A percentile compares a stretch with the other conserved stretches of the same genome.
These are phyloP conservation scores for Listronotus oregonensis DNA, from an alignment of 1,140 invertebrate genomes.

Conservation along the genomic window DNA sequence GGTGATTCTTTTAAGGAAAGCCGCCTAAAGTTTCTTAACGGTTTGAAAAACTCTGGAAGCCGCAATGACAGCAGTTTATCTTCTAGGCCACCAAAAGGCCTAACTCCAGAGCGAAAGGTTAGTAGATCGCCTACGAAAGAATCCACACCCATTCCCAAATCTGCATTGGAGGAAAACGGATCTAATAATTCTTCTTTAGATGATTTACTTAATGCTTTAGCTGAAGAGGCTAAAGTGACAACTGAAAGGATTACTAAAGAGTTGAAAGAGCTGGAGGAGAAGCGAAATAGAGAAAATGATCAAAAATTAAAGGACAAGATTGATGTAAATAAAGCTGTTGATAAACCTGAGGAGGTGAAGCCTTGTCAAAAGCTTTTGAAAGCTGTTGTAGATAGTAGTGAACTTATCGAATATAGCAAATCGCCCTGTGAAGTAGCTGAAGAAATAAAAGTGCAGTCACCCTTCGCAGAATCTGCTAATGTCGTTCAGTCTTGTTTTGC, in stretches of 20 bases:
- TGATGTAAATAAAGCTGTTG: slow-evolving; percentile 49
- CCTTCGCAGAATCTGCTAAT: slow-evolving; percentile 34
- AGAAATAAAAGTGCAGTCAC: slow-evolving; percentile 45
- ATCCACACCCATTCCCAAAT: slow-evolving; percentile 43
- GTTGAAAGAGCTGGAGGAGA: slow-evolving; percentile 45
- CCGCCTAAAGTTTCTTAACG: slow-evolving; percentile 47
- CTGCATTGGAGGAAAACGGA: slow-evolving; percentile 39
- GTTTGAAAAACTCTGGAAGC: slow-evolving; percentile 36
- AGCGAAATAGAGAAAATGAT: background rate
- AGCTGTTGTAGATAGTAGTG: slow-evolving; percentile 52
- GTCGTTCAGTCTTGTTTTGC: slow-evolving; percentile 34
- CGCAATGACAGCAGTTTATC: slow-evolving; percentile 7
- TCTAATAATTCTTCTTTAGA: slow-evolving; percentile 47
- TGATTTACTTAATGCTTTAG: slow-evolving; percentile 49
- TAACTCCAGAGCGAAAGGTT: slow-evolving; percentile 40
- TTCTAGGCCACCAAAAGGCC: slow-evolving; percentile 42
- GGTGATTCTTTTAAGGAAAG: slow-evolving; percentile 36
- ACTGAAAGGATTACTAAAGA: slow-evolving; percentile 62
- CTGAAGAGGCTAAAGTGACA: slow-evolving; percentile 57
- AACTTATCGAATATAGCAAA: slow-evolving; percentile 39
- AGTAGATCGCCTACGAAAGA: slow-evolving; percentile 42
- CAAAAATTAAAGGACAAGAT: slow-evolving; percentile 28
- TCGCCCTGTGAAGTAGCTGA: slow-evolving; percentile 38
- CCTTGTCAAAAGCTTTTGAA: slow-evolving; percentile 57
- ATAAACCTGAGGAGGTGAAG: slow-evolving; percentile 47